Percentiles rank a stretch among this genome's conserved stretches.
Conservation (phyloP, 2,113 vertebrate species). For the Saguinus imperator region DNA sequence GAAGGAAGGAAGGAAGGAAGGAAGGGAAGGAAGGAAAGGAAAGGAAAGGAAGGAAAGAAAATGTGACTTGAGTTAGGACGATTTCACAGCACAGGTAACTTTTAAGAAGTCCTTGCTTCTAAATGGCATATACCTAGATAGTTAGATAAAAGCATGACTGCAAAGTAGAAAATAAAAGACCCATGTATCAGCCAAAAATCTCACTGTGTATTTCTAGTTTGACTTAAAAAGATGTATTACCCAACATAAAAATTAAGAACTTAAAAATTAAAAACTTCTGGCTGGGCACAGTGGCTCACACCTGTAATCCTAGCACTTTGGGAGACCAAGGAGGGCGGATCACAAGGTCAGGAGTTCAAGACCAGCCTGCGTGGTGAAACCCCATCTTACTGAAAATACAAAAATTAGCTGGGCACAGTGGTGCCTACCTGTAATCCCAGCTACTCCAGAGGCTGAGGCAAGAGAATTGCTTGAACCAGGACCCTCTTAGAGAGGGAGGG, state of each 20-base stretch:
- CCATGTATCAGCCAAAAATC: background rate
- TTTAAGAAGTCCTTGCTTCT: background rate
- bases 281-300: background rate
- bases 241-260: background rate
- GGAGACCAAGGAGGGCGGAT: too few species aligned
- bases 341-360: too few species aligned
- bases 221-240: background rate
- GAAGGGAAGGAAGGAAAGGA: too few species aligned
- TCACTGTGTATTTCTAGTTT: background rate
- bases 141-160: background rate
- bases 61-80: background rate
- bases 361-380: too few species aligned
- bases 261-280: background rate
- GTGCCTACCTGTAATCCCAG: too few species aligned
- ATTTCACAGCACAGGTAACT: background rate
- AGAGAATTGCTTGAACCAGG: too few species aligned
- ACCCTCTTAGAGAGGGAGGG: too few species aligned
- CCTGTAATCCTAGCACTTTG: too few species aligned
- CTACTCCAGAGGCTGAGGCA: too few species aligned
- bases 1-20: too few species aligned
- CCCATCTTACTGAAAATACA: too few species aligned
- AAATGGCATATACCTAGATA: background rate
- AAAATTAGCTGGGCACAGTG: too few species aligned
- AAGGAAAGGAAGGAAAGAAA: background rate
- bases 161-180: background rate